Evolutionary conservation across 1,140 invertebrate genomes (phyloP), one percentile per base, ranked within the genome.

Genomic region (Teleogryllus occipitalis): DNA sequence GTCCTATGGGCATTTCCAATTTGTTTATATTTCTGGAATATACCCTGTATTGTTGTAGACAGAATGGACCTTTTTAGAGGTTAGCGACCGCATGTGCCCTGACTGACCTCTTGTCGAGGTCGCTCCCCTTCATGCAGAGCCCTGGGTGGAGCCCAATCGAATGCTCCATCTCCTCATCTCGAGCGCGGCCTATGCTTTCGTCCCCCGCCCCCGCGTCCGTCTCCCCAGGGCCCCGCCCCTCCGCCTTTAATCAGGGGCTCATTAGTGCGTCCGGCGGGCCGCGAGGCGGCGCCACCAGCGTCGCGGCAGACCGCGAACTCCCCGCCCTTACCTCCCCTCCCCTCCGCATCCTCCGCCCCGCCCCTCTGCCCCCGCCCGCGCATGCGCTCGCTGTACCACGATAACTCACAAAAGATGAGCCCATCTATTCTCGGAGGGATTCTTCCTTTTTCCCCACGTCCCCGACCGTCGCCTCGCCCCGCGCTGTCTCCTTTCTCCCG

Each of bases 331-430:
- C 54, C 54, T 18, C 54, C 10, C 54, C 10, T 7, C 54, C 1
- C 54, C 7, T 2, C 54, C 18, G 2, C 2, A 65, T 7, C 54
- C 10, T 7, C 10, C 18, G 54, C 54, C 7, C 54, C 10, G 7
- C 54, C 54, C 18, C 2, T 14, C 54, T 65, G 0, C 10, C 10
- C 54, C 10, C 54, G 54, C 10, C 54, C 0, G 54, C 54, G 54
- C 54, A 65, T 65, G 54, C 54, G 54, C 18, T 65, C 54, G 54
- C 10, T 14, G 54, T 10, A 18, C 54, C 54, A 65, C 54, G 54
- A 65, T 65, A 65, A 65, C 54, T 65, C 54, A 65, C 54, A 65
- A 65, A 65, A 65, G 54, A 65, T 65, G 54, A 65, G 54, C 54
- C 54, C 54, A 65, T 65, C 54, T 65, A 65, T 65, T 65, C 54